Conservation (phyloP, 2,888 invertebrate species). For the Chalcis sispes region DNA sequence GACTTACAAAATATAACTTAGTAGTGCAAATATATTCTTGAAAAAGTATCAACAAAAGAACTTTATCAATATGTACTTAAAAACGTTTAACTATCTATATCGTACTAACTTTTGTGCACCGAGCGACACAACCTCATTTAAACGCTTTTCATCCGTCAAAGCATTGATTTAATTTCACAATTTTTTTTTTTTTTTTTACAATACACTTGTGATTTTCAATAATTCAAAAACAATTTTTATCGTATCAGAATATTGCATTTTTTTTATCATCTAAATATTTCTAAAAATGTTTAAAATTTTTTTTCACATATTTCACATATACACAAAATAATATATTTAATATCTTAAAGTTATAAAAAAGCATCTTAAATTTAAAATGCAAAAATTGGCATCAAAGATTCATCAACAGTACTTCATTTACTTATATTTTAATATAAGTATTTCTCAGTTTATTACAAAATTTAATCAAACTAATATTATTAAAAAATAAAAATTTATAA, state of each 20-base stretch:
- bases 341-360: slow-evolving; percentile 47
- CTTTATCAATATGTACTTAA: slow-evolving; percentile 12
- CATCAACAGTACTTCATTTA: slow-evolving; percentile 18
- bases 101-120: slow-evolving; percentile 55
- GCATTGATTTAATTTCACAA: neutral
- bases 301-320: slow-evolving; percentile 36
- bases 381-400: slow-evolving; percentile 55
- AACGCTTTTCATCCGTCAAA: slow-evolving; percentile 36
- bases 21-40: slow-evolving; percentile 44
- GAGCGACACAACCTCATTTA: slow-evolving; percentile 35
- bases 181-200: slow-evolving; percentile 19
- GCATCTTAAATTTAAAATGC: slow-evolving; percentile 52
- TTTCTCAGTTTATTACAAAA: slow-evolving; percentile 25
- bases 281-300: slow-evolving; percentile 41
- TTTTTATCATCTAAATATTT: slow-evolving; percentile 35
- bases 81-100: slow-evolving; percentile 53
- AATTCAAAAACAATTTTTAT: slow-evolving; percentile 43
- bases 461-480: slow-evolving; percentile 31
- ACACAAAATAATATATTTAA: slow-evolving; percentile 41
- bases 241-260: neutral
- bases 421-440: slow-evolving; percentile 1
- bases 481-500: slow-evolving; percentile 39
- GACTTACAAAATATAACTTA: slow-evolving; percentile 38
- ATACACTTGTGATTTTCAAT: slow-evolving; percentile 56
- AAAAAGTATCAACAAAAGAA: slow-evolving; percentile 44